Conservation (phyloP, 2,888 invertebrate genomes). For the Syritta pipiens region DNA sequence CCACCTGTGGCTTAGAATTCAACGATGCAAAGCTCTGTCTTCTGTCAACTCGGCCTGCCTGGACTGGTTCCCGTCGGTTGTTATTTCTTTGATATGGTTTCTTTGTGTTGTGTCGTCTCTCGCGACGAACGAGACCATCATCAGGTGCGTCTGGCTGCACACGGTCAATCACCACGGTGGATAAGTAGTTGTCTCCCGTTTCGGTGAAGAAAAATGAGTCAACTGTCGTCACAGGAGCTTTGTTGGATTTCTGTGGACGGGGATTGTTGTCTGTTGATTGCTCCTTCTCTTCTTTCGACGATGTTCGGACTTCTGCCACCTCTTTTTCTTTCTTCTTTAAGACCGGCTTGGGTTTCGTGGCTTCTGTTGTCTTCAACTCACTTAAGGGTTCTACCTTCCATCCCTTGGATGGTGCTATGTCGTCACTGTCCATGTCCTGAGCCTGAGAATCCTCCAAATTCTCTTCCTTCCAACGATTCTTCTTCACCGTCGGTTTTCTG, state of each 20-base stretch:
- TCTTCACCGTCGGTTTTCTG: constrained; percentile 69
- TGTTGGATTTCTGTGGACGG: background rate
- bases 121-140: constrained; percentile 61
- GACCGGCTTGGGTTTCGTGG: background rate
- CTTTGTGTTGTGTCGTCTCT: constrained; percentile 36
- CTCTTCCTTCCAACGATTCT: constrained; percentile 73
- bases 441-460: constrained; percentile 54
- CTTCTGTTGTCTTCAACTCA: background rate
- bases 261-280: constrained; percentile 5
- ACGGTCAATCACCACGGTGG: constrained; percentile 73
- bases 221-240: constrained; percentile 44
- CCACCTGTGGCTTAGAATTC: background rate
- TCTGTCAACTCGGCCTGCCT: constrained; percentile 1
- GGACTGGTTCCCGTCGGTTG: background rate
- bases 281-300: constrained; percentile 43
- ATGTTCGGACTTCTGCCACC: too few species aligned
- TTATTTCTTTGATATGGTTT: constrained; percentile 22
- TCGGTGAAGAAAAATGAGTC: constrained; percentile 78
- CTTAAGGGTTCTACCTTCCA: constrained; percentile 38
- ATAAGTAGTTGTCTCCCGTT: constrained; percentile 76
- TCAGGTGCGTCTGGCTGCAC: constrained; percentile 46
- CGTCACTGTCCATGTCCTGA: background rate
- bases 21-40: background rate
- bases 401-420: background rate
- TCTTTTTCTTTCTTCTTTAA: background rate